These are phyloP conservation scores for Zosterops borbonicus DNA, from an alignment of 2,113 vertebrate genomes.

Conservation along the genomic window DNA sequence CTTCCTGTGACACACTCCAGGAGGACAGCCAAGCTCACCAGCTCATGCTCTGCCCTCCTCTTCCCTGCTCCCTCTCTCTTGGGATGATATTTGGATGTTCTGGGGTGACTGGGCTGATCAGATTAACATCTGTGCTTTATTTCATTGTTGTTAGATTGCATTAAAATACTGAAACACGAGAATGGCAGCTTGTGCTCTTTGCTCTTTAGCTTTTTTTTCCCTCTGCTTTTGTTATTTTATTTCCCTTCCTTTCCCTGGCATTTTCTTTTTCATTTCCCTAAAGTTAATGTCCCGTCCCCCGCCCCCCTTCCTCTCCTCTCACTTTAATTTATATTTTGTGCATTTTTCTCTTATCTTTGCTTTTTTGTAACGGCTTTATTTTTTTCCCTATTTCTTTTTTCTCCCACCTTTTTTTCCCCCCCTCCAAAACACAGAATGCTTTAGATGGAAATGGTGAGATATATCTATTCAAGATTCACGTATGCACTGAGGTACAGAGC, in stretches of 20 bases:
- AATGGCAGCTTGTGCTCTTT: neutral
- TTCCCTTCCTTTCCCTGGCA: neutral
- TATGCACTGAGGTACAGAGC: neutral
- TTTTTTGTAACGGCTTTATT: neutral
- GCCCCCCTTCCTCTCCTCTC: neutral
- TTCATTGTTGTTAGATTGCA: neutral
- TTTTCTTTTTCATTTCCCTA: neutral
- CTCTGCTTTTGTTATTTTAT: neutral
- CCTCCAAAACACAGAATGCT: neutral
- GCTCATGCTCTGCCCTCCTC: fast-evolving
- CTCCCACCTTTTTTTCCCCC: neutral
- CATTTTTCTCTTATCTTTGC: constrained; percentile 5
- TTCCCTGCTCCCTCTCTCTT: neutral
- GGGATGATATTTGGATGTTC: neutral
- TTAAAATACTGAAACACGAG: neutral
- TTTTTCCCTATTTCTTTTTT: neutral
- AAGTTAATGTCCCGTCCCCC: neutral
- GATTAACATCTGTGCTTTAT: neutral
- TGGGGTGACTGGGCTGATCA: neutral
- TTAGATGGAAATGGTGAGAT: neutral
- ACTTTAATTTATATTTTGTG: neutral
- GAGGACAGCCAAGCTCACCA: neutral
- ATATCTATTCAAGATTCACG: neutral
- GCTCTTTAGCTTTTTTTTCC: neutral
- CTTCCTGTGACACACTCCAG: neutral